Evolutionary conservation across 1,140 invertebrate species (phyloP), one percentile per base, ranked within the genome.

Genomic region (Eupristina koningsbergeri): DNA sequence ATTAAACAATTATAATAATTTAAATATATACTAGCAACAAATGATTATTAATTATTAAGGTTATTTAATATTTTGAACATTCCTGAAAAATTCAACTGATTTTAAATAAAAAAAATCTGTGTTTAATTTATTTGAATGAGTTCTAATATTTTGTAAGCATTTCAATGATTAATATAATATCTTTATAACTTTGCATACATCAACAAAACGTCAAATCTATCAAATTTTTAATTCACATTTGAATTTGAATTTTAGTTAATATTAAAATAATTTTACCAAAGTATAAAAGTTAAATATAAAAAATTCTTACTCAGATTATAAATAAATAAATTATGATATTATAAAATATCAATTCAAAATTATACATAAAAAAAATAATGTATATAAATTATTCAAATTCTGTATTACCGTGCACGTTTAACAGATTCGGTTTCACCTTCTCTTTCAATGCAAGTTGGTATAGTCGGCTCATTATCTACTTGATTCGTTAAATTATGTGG

Each of bases 331-430:
- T n/a, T n/a, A n/a, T n/a, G n/a, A n/a, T n/a, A n/a, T n/a, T n/a
- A n/a, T n/a, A n/a, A n/a, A n/a, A n/a, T n/a, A n/a, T 17, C 15
- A 50, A n/a, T 47, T 67, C 71, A 34, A 67, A 11, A 69, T 71
- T 29, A 17, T 76, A 36, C 69, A 73, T 17, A 26, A n/a, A 76
- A 0, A 84, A 76, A 45, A 45, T 81, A 84, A 22, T 80, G 61
- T 71, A 61, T 45, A 74, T 34, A 71, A 50, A 50, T 36, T 74
- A 63, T 13, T 50, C 36, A 69, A 69, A 36, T 69, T 79, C 47
- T 75, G 83, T 26, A 50, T 85, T 89, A 94, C 93, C 93, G 89
- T 41, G 94, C 93, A 89, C 88, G 90, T 89, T 94, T 94, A 15
- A 91, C 85, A 47, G 89, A 86, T 34, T 89, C 47, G 81, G 88